These are phyloP conservation scores for Galago senegalensis DNA, from an alignment of 2,797 vertebrate genomes.

Conservation along the genomic window DNA sequence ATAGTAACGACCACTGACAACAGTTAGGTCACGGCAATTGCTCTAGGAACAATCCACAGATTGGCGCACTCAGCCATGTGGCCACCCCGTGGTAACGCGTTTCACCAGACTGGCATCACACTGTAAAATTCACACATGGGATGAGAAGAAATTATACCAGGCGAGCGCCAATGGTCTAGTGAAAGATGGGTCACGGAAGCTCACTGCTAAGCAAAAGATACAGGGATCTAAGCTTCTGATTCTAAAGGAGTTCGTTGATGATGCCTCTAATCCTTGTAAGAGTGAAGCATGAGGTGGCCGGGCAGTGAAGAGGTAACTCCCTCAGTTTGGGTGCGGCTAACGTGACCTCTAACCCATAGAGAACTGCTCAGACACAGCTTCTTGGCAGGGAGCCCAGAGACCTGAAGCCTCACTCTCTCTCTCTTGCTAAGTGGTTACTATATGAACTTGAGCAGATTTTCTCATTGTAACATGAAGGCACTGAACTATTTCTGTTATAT, in stretches of 20 bases:
- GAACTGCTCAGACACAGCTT: background rate
- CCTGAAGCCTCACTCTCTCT: background rate
- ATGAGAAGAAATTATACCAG: constrained; percentile 54
- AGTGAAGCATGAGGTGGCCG: background rate
- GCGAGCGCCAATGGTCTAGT: constrained; percentile 9
- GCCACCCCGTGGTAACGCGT: constrained; percentile 70
- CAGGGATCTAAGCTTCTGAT: background rate
- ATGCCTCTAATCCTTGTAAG: background rate
- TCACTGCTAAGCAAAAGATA: constrained; percentile 23
- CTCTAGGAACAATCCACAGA: constrained; percentile 27
- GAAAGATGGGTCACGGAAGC: constrained; percentile 6
- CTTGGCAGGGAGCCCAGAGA: background rate
- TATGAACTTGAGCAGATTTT: constrained; percentile 39
- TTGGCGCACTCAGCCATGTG: constrained; percentile 52
- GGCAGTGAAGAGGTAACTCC: background rate
- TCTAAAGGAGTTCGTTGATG: constrained; percentile 32
- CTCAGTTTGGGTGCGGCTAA: constrained; percentile 23
- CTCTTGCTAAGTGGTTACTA: background rate
- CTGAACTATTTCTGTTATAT: constrained; percentile 31
- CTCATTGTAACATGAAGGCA: background rate
- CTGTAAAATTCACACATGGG: constrained; percentile 77
- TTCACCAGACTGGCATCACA: constrained; percentile 63
- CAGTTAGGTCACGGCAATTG: constrained; percentile 60
- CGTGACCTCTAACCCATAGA: background rate
- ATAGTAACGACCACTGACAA: constrained; percentile 19